Conservation (phyloP, 2,888 invertebrate species). For the Drosophila sordidapex region DNA sequence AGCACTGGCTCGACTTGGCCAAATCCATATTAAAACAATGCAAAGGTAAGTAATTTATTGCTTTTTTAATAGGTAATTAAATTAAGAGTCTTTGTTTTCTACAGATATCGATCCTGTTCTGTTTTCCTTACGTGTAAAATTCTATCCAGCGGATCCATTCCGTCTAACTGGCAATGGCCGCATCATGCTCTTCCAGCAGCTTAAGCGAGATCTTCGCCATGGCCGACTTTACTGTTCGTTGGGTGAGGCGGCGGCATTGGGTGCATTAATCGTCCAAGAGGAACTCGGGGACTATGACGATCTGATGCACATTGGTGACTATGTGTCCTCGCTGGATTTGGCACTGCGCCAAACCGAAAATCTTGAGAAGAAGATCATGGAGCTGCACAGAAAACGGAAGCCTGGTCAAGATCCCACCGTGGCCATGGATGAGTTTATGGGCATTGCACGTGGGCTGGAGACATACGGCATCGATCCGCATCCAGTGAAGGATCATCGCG, state of each 20-base stretch:
- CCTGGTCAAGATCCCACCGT: conserved; percentile 94
- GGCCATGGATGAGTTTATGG: conserved; percentile 95
- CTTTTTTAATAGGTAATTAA: background rate
- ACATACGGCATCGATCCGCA: conserved; percentile 99
- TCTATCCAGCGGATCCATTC: conserved; percentile 98
- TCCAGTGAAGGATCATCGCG: conserved; percentile 98
- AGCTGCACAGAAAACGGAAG: conserved; percentile 94
- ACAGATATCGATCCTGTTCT: conserved; percentile 95
- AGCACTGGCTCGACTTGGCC: conserved; percentile 97
- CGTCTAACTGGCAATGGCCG: conserved; percentile 97
- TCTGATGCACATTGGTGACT: conserved; percentile 93
- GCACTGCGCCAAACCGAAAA: conserved; percentile 96
- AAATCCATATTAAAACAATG: conserved; percentile 96
- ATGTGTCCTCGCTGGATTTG: conserved; percentile 95
- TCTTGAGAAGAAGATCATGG: conserved; percentile 96
- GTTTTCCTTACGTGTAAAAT: conserved; percentile 98
- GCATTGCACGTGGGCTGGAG: conserved; percentile 95
- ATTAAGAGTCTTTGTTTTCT: background rate
- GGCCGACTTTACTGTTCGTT: conserved; percentile 96
- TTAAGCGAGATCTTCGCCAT: conserved; percentile 97
- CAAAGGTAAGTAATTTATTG: conserved; percentile 88
- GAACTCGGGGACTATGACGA: conserved; percentile 98
- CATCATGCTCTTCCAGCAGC: conserved; percentile 97
- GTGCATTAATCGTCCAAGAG: conserved; percentile 97
- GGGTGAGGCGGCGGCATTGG: conserved; percentile 94